Evolutionary conservation across 2,797 vertebrate genomes (phyloP).

Genomic region (Danio choprae): DNA sequence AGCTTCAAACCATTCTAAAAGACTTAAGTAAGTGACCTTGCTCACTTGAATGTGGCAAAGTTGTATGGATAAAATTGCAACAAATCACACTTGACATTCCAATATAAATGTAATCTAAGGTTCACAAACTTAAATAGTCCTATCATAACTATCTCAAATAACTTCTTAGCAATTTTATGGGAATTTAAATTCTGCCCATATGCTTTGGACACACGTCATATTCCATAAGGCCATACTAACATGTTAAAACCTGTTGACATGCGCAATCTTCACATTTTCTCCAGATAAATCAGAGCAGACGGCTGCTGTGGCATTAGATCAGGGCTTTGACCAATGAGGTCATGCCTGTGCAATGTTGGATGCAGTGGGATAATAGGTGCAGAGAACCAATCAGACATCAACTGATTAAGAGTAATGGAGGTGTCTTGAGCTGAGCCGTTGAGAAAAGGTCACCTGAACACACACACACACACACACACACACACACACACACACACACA

Average conservation of each 20-base stretch:
- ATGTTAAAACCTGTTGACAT: neutral
- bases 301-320: slow-evolving; percentile 27
- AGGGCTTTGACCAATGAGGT: slow-evolving; percentile 21
- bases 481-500: too few relatives aligned
- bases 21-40: neutral
- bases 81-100: neutral
- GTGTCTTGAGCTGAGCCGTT: neutral
- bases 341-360: slow-evolving; percentile 15
- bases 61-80: neutral
- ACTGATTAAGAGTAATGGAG: slow-evolving; percentile 47
- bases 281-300: slow-evolving; percentile 17
- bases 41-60: neutral
- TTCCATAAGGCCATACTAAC: neutral
- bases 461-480: slow-evolving; percentile 10
- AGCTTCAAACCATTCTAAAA: neutral
- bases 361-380: slow-evolving; percentile 19
- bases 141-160: neutral
- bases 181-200: neutral
- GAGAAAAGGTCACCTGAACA: slow-evolving; percentile 45
- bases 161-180: neutral
- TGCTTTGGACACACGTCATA: neutral
- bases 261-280: neutral
- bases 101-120: neutral
- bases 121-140: neutral
- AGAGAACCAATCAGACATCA: slow-evolving; percentile 38